Base-by-base conservation (phyloP, 2,888 invertebrate species). In the Oconnorella tubifera region DNA sequence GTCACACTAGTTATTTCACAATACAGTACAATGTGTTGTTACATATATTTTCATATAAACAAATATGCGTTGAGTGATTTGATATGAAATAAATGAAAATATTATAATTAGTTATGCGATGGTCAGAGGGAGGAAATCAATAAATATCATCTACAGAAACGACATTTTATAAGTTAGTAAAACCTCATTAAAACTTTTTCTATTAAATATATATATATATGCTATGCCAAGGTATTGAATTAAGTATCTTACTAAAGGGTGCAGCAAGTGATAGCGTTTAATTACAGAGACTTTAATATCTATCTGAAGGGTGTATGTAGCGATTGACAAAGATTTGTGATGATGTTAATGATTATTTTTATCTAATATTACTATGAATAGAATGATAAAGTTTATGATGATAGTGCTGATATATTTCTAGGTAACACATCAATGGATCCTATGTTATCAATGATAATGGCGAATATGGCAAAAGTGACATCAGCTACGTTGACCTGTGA, bases 381-480 rank as follows among this genome's bases (percentile, higher is more conserved):
- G n/a, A n/a, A n/a, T n/a, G n/a, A n/a, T n/a, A n/a, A n/a, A n/a
- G n/a, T n/a, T n/a, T n/a, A n/a, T n/a, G n/a, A n/a, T n/a, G n/a
- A n/a, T n/a, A n/a, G n/a, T n/a, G n/a, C n/a, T n/a, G n/a, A n/a
- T n/a, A n/a, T n/a, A n/a, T n/a, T 48, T 50, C 6, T 69, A 81
- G 81, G 78, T 19, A 99, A 98, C 81, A 99, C 99, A 0, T 94
- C 93, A 73, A 99, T 99, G 99, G 98, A 99, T 80, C 90, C 98
- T 0, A 91, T 92, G 75, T 84, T 99, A 3, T 90, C 97, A 0
- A 83, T 99, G 57, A 84, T 99, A 62, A 97, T 97, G 95, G 91
- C 95, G 0, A 99, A 99, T 84, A 90, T 97, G 83, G 95, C 91
- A 0, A 85, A 88, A 80, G 87, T 92, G 3, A 82, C 83, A 62